These are phyloP conservation scores for Cepphus grylle DNA, from an alignment of 2,113 vertebrate species.

Conservation along the genomic window DNA sequence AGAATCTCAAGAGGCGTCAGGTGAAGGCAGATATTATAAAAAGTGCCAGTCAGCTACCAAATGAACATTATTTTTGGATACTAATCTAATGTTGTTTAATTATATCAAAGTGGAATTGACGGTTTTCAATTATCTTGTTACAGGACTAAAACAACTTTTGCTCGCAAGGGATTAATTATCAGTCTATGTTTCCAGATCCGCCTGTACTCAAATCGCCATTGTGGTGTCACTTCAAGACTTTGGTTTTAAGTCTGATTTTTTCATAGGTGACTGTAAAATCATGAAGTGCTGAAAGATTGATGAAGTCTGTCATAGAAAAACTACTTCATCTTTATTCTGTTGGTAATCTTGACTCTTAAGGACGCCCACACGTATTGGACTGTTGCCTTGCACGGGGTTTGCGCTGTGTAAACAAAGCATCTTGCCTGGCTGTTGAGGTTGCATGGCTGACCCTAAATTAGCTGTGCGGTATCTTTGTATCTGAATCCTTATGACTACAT, in stretches of 20 bases:
- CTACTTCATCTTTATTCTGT: slow-evolving; percentile 23
- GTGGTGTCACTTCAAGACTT: background rate
- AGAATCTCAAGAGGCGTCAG: background rate
- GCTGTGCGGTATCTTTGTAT: background rate
- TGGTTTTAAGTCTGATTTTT: background rate
- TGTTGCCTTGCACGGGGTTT: background rate
- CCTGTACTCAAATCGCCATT: background rate
- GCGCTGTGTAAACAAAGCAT: background rate
- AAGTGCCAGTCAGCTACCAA: slow-evolving; percentile 34
- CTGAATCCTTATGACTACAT: background rate
- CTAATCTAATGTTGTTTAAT: slow-evolving; percentile 11
- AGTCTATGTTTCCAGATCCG: background rate
- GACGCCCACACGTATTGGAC: background rate
- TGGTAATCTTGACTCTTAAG: background rate
- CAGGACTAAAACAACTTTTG: background rate
- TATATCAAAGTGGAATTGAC: background rate
- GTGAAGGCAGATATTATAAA: background rate
- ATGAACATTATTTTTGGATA: slow-evolving; percentile 23
- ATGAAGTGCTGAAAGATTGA: background rate
- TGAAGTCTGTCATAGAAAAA: slow-evolving; percentile 22
- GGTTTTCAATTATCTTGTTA: slow-evolving; percentile 20
- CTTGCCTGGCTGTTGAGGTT: background rate
- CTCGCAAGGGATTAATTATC: slow-evolving; percentile 9
- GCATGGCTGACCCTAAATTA: background rate
- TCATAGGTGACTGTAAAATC: slow-evolving; percentile 1